Evolutionary conservation across 1,140 invertebrate genomes (phyloP), one percentile per base, ranked within the genome.

Genomic region (Drosophila nikananu): DNA sequence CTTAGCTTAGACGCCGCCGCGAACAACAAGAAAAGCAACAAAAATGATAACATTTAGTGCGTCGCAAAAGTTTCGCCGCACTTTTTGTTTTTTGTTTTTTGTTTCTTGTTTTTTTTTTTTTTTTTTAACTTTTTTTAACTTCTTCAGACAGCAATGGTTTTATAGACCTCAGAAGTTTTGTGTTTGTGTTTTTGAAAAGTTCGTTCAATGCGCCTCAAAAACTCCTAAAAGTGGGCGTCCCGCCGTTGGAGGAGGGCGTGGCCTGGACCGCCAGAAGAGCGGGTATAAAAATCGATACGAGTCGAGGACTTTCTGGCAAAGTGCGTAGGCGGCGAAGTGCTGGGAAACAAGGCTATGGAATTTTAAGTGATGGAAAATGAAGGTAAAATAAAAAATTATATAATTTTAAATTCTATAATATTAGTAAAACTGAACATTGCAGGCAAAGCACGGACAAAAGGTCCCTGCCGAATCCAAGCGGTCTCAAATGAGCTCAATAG

Each of bases 21-120:
- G 48, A 74, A 52, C 70, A 77, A 75, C 74, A 86, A 55, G 49
- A 80, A 63, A 65, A 80, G 62, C 64, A 79, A 79, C 73, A 81
- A 74, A 63, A 84, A 62, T 84, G 74, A 90, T 86, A 90, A 84
- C 81, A 86, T 89, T 89, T 89, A 89, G 84, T 89, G 78, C 84
- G 86, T 89, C 84, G 86, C 81, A 84, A 89, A 89, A 89, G 84
- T 89, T 89, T 71, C 49, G 39, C 71, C 64, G 67, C 80, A 82
- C 55, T 79, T 80, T 77, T 83, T 76, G 52, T 76, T 65, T 49
- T 23, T 77, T 46, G 64, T 51, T 59, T 39, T 51, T 44, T 61
- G 30, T 52, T 63, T 39, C 23, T 54, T 52, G 21, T 66, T 19
- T 64, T 23, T 63, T 39, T 30, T 54, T 63, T 39, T 30, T 54